phyloP scores from a whole-genome alignment of 1,140 invertebrate genomes.

The honey bee (Apis mellifera) region Amel_HAv3.1 CM009934.2:3424501-3425000 shows the following conservation, averaged over 20 bases:
- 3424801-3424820: constrained; percentile 57
- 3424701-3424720: constrained; percentile 79
- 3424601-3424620: constrained; percentile 63
- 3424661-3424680: not conserved
- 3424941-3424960: constrained; percentile 75
- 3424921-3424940: constrained; percentile 71
- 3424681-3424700: constrained; percentile 74
- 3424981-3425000: constrained; percentile 78
- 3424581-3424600: constrained; percentile 72
- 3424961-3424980: constrained; percentile 71
- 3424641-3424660: not conserved
- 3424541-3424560: constrained; percentile 77
- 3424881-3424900: constrained; percentile 56
- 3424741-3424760: constrained; percentile 77
- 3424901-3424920: constrained; percentile 51
- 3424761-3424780: constrained; percentile 78
- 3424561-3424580: constrained; percentile 75
- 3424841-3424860: constrained; percentile 15
- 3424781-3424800: constrained; percentile 83
- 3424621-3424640: not conserved
- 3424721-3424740: constrained; percentile 77
- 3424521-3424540: constrained; percentile 55
- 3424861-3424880: constrained; percentile 69
- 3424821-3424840: not conserved
- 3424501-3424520: constrained; percentile 73